phyloP scores from a whole-genome alignment of 2,797 vertebrate genomes.

The Peromyscus eremicus region DNA sequence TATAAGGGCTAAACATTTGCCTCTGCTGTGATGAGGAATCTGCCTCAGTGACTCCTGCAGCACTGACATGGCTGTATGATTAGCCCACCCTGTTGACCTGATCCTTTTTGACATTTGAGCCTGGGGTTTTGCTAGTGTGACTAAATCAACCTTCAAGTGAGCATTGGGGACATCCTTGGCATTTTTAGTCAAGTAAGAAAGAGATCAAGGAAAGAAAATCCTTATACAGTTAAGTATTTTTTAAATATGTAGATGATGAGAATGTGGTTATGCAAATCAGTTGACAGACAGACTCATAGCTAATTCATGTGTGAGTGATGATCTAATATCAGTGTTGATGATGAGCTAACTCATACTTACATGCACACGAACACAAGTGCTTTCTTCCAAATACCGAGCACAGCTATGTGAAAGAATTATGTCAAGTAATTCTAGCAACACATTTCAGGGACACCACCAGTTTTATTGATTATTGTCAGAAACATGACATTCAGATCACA shows the following conservation, averaged over 20 bases:
- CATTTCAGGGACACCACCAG: slow-evolving; percentile 34
- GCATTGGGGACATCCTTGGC: slow-evolving; percentile 23
- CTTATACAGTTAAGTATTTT: neutral
- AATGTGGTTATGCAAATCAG: neutral
- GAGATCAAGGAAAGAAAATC: slow-evolving; percentile 13
- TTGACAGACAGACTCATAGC: slow-evolving; percentile 26
- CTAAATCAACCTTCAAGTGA: slow-evolving; percentile 33
- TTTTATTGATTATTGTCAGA: slow-evolving; percentile 61
- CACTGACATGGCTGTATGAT: slow-evolving; percentile 53
- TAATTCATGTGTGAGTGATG: neutral
- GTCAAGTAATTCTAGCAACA: slow-evolving; percentile 14
- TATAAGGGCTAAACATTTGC: slow-evolving; percentile 61
- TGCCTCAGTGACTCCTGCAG: slow-evolving; percentile 55
- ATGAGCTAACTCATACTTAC: neutral
- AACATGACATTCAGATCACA: slow-evolving; percentile 55
- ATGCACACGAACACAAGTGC: neutral
- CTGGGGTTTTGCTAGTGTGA: slow-evolving; percentile 75
- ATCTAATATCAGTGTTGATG: neutral
- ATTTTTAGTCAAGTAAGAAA: slow-evolving; percentile 60
- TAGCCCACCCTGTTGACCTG: slow-evolving; percentile 72
- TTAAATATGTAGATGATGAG: slow-evolving; percentile 7
- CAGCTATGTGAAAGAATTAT: slow-evolving; percentile 45
- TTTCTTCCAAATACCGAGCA: slow-evolving; percentile 54
- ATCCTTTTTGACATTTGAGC: slow-evolving; percentile 83
- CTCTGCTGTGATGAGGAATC: slow-evolving; percentile 65